Base-by-base conservation (phyloP, 1,140 invertebrate species). In the Scaptodrosophila lebanonensis region DNA sequence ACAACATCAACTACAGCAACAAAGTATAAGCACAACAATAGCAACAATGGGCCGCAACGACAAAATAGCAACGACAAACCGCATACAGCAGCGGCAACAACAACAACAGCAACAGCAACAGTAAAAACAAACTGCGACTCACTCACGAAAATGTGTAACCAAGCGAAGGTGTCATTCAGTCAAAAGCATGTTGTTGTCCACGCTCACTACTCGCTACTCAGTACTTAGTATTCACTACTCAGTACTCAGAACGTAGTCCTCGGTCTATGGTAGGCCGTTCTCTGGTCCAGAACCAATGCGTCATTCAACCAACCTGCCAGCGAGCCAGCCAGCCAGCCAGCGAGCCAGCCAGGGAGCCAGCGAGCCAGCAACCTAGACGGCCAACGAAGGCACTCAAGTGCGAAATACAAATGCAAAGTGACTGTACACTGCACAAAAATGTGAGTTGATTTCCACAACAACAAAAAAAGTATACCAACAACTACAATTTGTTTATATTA, bases 381-480 rank as follows among this genome's bases (percentile, higher is more conserved):
- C n/a, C 42, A 47, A n/a, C 47, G 27, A 9, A 58, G 27, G 29
- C 60, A 51, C n/a, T 39, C 38, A 63, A 63, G 53, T 63, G 54
- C 35, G 60, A 58, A 63, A 63, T 58, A 47, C 54, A 58, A 63
- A 63, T 58, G 54, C 35, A 58, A 58, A 51, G 25, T 61, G 13
- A 25, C 27, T 16, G n/a, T 49, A 61, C 58, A 61, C 58, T 61
- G 58, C 8, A 36, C 22, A 5, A 56, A 61, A 56, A 42, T 18
- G 5, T 13, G 2, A 39, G 43, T 58, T 18, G 36, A 18, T 22
- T 51, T n/a, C n/a, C n/a, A n/a, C n/a, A n/a, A n/a, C n/a, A n/a
- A n/a, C 22, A 25, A 25, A 25, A 25, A 25, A 25, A 25, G 8
- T 4, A 25, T 25, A 25, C 3, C 22, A 8, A 25, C 22, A 25